phyloP scores from a whole-genome alignment of 2,888 invertebrate species.

The Nemapogon koenigi region DNA sequence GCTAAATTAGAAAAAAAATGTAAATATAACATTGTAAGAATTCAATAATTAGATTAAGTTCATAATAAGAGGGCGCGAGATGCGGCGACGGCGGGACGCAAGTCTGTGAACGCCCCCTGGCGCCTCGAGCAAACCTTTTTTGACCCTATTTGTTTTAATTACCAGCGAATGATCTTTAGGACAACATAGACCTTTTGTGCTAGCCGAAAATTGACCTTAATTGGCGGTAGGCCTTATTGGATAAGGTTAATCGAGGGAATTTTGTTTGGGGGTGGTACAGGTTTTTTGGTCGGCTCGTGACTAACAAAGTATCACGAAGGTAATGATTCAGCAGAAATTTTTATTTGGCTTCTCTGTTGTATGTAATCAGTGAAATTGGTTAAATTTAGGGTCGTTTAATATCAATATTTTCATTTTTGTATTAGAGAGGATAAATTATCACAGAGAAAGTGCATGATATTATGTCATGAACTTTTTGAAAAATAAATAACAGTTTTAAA shows the following conservation, averaged over 20 bases:
- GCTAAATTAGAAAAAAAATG: slow-evolving; percentile 60
- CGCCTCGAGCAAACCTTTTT: slow-evolving; percentile 55
- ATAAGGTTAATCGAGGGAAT: slow-evolving; percentile 13
- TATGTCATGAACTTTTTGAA: too few relatives aligned
- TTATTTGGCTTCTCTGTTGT: too few relatives aligned
- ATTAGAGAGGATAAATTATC: too few relatives aligned
- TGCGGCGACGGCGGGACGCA: slow-evolving; percentile 53
- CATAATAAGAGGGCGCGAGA: slow-evolving; percentile 51
- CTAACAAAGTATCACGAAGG: slow-evolving; percentile 2
- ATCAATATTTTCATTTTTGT: too few relatives aligned
- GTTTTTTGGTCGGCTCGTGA: slow-evolving; percentile 7
- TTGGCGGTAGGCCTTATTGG: slow-evolving; percentile 42
- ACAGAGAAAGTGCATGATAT: too few relatives aligned
- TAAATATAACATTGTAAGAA: slow-evolving; percentile 64
- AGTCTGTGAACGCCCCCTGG: slow-evolving; percentile 45
- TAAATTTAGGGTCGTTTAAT: too few relatives aligned
- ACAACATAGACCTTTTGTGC: slow-evolving; percentile 48
- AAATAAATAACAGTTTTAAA: too few relatives aligned
- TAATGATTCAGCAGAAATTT: slow-evolving; percentile 3
- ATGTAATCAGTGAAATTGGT: too few relatives aligned
- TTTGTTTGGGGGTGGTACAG: slow-evolving; percentile 5
- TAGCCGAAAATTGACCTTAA: slow-evolving; percentile 53
- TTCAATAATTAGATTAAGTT: slow-evolving; percentile 65
- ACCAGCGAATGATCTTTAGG: slow-evolving; percentile 53
- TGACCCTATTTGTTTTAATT: slow-evolving; percentile 66